Percentiles rank a stretch among this genome's conserved stretches.
These are phyloP conservation scores for Bombus waltoni DNA, from an alignment of 1,140 invertebrate genomes.

Conservation along the genomic window DNA sequence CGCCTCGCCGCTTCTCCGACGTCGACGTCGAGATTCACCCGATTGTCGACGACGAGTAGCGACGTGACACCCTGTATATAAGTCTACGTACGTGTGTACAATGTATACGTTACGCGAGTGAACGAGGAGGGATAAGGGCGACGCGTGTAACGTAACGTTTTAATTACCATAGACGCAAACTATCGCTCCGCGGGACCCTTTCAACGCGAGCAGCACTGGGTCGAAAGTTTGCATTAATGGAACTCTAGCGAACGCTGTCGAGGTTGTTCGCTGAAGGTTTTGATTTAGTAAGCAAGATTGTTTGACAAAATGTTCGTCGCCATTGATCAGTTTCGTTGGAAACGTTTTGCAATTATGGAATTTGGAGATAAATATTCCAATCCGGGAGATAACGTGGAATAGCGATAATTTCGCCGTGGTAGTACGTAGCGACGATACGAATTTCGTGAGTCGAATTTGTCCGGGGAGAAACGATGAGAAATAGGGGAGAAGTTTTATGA, in stretches of 20 bases:
- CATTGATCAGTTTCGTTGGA: too few species aligned
- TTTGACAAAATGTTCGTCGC: too few species aligned
- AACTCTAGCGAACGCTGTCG: background rate
- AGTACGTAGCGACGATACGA: too few species aligned
- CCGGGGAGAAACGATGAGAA: too few species aligned
- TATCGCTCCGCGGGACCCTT: background rate
- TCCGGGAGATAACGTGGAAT: too few species aligned
- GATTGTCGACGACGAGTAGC: constrained; percentile 56
- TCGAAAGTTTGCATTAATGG: constrained; percentile 13
- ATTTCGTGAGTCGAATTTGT: too few species aligned
- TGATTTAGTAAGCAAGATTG: background rate
- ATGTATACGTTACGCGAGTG: background rate
- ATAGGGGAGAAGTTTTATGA: too few species aligned
- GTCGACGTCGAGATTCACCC: constrained; percentile 67
- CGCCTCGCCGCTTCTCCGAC: constrained; percentile 64
- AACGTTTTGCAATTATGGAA: too few species aligned
- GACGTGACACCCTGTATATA: constrained; percentile 48
- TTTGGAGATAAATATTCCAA: too few species aligned
- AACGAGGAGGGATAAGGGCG: background rate
- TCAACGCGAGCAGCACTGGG: background rate
- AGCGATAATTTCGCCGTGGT: too few species aligned
- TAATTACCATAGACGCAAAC: constrained; percentile 8
- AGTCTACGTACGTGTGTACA: background rate
- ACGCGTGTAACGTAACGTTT: background rate
- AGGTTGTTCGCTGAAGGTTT: background rate